These are phyloP conservation scores for Xestia sexstrigata DNA, from an alignment of 2,888 invertebrate genomes.

Conservation along the genomic window DNA sequence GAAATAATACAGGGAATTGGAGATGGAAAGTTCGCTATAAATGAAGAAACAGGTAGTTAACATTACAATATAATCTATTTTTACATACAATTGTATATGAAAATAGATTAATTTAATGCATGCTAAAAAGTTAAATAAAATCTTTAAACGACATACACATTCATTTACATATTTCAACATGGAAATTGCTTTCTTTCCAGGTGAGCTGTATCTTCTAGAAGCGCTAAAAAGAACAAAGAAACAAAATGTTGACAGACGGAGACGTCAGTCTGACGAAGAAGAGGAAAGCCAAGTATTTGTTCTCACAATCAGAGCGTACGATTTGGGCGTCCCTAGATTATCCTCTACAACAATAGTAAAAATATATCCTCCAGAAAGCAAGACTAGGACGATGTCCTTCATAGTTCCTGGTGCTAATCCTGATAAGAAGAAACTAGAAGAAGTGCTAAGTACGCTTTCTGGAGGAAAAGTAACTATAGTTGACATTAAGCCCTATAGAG, in stretches of 20 bases:
- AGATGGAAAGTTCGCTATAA: constrained; percentile 93
- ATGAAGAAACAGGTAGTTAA: constrained; percentile 94
- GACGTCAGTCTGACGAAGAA: constrained; percentile 86
- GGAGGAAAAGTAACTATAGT: constrained; percentile 95
- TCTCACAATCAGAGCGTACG: constrained; percentile 95
- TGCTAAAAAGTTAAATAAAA: too few species aligned
- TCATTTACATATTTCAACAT: not conserved
- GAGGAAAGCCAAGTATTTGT: constrained; percentile 90
- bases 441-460: constrained; percentile 94
- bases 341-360: constrained; percentile 94
- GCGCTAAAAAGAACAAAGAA: constrained; percentile 85
- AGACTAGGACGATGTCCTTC: constrained; percentile 94
- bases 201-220: constrained; percentile 92
- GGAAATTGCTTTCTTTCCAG: constrained; percentile 73
- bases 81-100: not conserved
- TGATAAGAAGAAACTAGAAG: constrained; percentile 93
- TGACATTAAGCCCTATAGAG: constrained; percentile 93
- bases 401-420: constrained; percentile 95
- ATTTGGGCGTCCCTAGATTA: constrained; percentile 95
- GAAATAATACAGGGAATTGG: constrained; percentile 95
- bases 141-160: not conserved
- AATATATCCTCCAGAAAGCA: constrained; percentile 94
- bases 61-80: not conserved
- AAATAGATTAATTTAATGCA: too few species aligned
- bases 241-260: constrained; percentile 84